Conservation (phyloP, 2,113 vertebrate species). For the Cygnus buccinator region DNA sequence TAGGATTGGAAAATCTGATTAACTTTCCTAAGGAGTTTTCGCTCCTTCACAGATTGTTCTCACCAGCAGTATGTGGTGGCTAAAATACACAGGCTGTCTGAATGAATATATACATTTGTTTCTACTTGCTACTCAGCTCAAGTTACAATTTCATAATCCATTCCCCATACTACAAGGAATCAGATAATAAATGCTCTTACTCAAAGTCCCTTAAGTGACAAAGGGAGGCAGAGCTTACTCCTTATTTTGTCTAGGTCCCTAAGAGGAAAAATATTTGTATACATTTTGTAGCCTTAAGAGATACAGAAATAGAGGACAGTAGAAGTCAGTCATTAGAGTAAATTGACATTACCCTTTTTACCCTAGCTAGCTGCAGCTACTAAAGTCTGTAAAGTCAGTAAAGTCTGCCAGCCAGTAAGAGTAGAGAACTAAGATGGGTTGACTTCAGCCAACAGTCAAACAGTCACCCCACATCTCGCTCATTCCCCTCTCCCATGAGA, state of each 20-base stretch:
- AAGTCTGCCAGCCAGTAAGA: background rate
- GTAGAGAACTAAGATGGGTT: background rate
- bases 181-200: background rate
- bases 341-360: background rate
- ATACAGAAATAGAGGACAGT: background rate
- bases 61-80: background rate
- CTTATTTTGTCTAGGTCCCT: background rate
- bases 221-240: background rate
- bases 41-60: background rate
- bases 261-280: background rate
- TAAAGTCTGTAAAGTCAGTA: background rate
- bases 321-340: background rate
- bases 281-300: background rate
- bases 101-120: background rate
- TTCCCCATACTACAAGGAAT: background rate
- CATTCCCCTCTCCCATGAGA: background rate
- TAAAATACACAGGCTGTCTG: background rate
- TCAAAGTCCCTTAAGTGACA: background rate
- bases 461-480: background rate
- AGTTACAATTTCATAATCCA: background rate
- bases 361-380: background rate
- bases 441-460: background rate
- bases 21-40: background rate
- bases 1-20: background rate
- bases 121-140: background rate